Conservation (phyloP, 2,113 vertebrate genomes). For the Sisor rabdophorus region DNA sequence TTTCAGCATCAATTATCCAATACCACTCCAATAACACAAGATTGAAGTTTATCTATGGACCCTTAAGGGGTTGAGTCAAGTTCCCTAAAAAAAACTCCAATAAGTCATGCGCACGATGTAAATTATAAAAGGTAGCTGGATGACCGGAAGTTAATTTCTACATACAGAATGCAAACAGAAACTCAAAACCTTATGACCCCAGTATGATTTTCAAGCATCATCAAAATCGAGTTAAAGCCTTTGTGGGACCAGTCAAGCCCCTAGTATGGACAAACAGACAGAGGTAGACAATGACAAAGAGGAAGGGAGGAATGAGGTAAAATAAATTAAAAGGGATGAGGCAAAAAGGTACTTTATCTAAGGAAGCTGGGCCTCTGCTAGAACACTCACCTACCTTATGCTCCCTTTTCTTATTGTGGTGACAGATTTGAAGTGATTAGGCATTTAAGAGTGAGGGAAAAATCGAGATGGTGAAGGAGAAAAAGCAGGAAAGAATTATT, state of each 20-base stretch:
- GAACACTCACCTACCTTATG: slow-evolving; percentile 29
- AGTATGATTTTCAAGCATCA: no score
- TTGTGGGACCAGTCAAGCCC: slow-evolving; percentile 56
- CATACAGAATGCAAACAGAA: no score
- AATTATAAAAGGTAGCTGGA: no score
- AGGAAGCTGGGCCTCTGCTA: background rate
- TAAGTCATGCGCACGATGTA: no score
- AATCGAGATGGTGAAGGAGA: background rate
- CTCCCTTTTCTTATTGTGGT: slow-evolving; percentile 29
- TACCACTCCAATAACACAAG: no score
- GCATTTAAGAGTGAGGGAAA: background rate
- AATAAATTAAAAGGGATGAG: slow-evolving; percentile 39
- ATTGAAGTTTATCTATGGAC: no score
- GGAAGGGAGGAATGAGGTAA: slow-evolving; percentile 36
- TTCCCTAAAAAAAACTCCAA: no score
- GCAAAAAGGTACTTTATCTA: slow-evolving; percentile 53
- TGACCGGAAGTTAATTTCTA: no score
- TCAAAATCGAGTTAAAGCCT: slow-evolving; percentile 31
- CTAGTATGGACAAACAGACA: slow-evolving; percentile 62
- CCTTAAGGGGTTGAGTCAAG: no score
- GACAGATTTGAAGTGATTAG: slow-evolving; percentile 50
- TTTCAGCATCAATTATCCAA: no score
- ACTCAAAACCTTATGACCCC: no score
- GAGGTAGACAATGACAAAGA: slow-evolving; percentile 63
- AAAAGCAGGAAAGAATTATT: slow-evolving; percentile 1